Evolutionary conservation across 1,140 invertebrate genomes (phyloP).

Genomic region (Drosophila repleta): DNA sequence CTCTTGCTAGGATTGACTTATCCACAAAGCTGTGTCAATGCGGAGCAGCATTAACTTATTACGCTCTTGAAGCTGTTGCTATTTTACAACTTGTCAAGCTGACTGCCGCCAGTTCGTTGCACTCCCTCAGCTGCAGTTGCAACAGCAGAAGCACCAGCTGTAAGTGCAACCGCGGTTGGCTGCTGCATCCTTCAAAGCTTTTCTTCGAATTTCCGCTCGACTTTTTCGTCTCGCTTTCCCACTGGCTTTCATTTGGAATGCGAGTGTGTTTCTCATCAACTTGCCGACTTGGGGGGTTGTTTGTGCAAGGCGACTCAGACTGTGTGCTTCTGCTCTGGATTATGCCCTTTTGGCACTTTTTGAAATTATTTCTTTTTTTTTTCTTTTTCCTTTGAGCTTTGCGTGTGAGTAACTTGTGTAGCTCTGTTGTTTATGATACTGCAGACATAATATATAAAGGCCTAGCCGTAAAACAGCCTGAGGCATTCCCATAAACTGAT

Average conservation of each 20-base stretch:
- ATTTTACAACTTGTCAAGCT: conserved; percentile 62
- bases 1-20: no score
- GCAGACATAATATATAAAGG: conserved; percentile 70
- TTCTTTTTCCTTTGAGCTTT: conserved; percentile 54
- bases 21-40: not conserved
- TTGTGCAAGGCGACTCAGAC: conserved; percentile 65
- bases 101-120: conserved; percentile 54
- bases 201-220: conserved; percentile 70
- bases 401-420: conserved; percentile 34
- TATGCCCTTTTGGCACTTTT: conserved; percentile 81
- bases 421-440: conserved; percentile 53
- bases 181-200: conserved; percentile 32
- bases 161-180: conserved; percentile 34
- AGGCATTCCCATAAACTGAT: conserved; percentile 12
- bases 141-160: conserved; percentile 7
- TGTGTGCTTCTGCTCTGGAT: conserved; percentile 53
- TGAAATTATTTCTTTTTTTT: conserved; percentile 75
- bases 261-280: conserved; percentile 59
- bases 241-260: conserved; percentile 54
- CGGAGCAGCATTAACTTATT: conserved; percentile 29
- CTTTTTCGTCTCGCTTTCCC: conserved; percentile 62
- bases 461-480: conserved; percentile 21
- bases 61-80: conserved; percentile 45
- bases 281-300: conserved; percentile 73
- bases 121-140: conserved; percentile 21